These are phyloP conservation scores for Amazona guildingii DNA, from an alignment of 2,113 vertebrate genomes.

Conservation along the genomic window DNA sequence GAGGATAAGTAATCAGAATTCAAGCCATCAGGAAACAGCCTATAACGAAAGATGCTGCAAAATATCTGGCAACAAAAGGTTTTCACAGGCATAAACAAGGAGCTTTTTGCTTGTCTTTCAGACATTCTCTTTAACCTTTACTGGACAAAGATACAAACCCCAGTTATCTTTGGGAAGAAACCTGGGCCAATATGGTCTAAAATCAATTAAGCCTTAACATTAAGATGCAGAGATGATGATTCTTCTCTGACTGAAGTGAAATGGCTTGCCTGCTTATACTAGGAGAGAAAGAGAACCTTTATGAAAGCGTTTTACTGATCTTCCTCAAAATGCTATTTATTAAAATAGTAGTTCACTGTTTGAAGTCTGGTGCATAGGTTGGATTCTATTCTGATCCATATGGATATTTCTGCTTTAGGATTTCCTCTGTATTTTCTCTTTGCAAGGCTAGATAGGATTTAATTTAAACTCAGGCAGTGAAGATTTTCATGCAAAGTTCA, in stretches of 20 bases:
- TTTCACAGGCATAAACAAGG: not conserved
- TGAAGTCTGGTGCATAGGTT: not conserved
- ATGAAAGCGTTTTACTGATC: not conserved
- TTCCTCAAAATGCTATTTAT: not conserved
- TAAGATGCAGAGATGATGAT: not conserved
- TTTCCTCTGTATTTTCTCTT: slow-evolving; percentile 18
- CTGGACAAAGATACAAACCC: not conserved
- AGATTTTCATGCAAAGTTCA: not conserved
- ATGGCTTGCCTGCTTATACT: not conserved
- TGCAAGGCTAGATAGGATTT: not conserved
- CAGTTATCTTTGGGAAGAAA: not conserved
- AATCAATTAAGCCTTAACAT: not conserved
- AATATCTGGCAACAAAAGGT: slow-evolving; percentile 3
- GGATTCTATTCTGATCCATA: not conserved
- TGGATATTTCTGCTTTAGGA: not conserved
- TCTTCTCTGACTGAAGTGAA: not conserved
- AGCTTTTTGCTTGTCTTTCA: not conserved
- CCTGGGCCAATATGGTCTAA: not conserved
- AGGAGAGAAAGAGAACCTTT: not conserved
- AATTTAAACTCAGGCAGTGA: not conserved
- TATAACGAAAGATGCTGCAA: slow-evolving; percentile 14
- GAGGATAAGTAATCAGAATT: slow-evolving; percentile 43
- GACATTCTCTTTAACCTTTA: not conserved
- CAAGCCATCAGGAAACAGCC: slow-evolving; percentile 20
- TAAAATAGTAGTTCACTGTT: slow-evolving; percentile 3